phyloP scores from a whole-genome alignment of 2,888 invertebrate species.

The Blomia tropicalis region DNA sequence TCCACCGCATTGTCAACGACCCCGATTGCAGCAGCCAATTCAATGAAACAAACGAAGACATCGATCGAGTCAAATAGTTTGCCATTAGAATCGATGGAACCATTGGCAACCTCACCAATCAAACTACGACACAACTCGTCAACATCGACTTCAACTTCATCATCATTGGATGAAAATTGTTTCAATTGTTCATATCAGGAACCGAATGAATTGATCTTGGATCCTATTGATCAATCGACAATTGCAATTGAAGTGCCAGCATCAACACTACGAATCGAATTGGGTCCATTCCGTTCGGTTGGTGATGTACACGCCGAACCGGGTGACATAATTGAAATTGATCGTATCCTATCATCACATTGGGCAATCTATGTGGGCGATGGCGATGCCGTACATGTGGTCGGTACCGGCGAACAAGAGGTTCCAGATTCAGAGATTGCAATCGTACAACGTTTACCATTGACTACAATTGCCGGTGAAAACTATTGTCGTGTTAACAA shows the following conservation, averaged over 20 bases:
- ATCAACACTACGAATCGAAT: constrained; percentile 2
- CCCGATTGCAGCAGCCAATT: neutral
- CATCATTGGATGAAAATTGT: neutral
- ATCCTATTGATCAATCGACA: neutral
- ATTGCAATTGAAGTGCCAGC: neutral
- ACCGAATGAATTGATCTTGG: constrained; percentile 9
- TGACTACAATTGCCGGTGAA: constrained; percentile 30
- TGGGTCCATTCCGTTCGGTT: constrained; percentile 1
- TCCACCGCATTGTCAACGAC: neutral
- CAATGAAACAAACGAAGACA: neutral
- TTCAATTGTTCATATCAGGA: neutral
- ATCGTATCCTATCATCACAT: constrained; percentile 32
- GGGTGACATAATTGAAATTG: constrained; percentile 33
- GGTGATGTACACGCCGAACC: constrained; percentile 24
- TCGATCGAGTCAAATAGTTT: neutral
- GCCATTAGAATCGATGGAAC: neutral
- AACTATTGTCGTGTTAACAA: constrained; percentile 33
- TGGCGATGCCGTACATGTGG: constrained; percentile 32
- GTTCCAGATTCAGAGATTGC: constrained; percentile 29
- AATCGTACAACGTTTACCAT: constrained; percentile 27
- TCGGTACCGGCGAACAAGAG: constrained; percentile 26
- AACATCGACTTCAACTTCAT: neutral
- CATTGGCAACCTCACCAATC: neutral
- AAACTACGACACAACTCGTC: neutral
- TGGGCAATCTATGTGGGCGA: constrained; percentile 33